phyloP scores from a whole-genome alignment of 23 tunicate genomes.

The Trididemnum clinides region DNA sequence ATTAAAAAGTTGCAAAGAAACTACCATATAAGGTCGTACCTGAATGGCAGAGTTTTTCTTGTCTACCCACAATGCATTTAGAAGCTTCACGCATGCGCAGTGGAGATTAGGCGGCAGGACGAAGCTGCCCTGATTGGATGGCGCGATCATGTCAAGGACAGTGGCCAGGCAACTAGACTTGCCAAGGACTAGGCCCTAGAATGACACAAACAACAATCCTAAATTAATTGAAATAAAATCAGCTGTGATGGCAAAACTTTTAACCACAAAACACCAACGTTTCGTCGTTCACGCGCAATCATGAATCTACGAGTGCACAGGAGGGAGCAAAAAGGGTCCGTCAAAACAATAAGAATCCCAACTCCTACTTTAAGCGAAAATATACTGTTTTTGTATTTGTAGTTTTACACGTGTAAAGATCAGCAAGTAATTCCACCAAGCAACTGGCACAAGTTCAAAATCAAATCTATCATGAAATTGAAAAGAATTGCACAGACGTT shows the following conservation, averaged over 20 bases:
- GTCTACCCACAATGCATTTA: slow-evolving; percentile 85
- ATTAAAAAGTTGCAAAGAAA: neutral
- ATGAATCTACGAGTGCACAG: neutral
- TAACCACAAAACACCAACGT: neutral
- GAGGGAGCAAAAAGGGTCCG: too few species aligned
- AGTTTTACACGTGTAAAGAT: too few species aligned
- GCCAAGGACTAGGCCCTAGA: slow-evolving; percentile 69
- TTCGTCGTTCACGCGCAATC: neutral
- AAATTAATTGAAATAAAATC: too few species aligned
- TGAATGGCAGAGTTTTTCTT: slow-evolving; percentile 67
- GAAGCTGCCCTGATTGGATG: slow-evolving; percentile 58
- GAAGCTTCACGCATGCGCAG: slow-evolving; percentile 74
- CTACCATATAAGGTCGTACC: slow-evolving; percentile 19
- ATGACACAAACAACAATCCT: too few species aligned
- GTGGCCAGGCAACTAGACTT: slow-evolving; percentile 72
- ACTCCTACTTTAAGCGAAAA: too few species aligned
- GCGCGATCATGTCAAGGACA: slow-evolving; percentile 58
- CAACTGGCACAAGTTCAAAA: too few species aligned
- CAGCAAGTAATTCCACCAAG: too few species aligned
- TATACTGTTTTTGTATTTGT: too few species aligned
- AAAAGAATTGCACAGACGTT: too few species aligned
- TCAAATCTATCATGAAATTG: too few species aligned
- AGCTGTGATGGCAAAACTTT: too few species aligned
- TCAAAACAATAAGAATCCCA: too few species aligned
- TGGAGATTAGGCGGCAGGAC: slow-evolving; percentile 60